phyloP scores from a whole-genome alignment of 1,140 invertebrate species.

The Maconellicoccus hirsutus region DNA sequence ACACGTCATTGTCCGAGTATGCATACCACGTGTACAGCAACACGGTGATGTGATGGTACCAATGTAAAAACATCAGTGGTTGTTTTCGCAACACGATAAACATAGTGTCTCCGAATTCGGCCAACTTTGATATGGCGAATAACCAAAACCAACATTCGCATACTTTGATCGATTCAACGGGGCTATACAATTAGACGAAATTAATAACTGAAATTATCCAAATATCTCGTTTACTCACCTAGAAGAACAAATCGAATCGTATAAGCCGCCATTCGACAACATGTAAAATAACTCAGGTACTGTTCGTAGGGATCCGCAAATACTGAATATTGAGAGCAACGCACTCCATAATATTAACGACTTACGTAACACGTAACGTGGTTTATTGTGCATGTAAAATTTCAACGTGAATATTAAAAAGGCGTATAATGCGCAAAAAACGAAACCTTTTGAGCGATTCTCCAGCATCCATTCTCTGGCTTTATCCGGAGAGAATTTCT shows the following conservation, averaged over 20 bases:
- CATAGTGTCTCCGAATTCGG: constrained; percentile 89
- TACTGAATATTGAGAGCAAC: background rate
- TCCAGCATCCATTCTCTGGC: constrained; percentile 86
- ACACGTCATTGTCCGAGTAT: constrained; percentile 89
- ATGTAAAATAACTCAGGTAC: constrained; percentile 46
- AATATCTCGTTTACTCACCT: constrained; percentile 44
- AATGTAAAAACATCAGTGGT: constrained; percentile 94
- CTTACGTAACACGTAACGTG: constrained; percentile 72
- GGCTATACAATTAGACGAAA: too few relatives aligned
- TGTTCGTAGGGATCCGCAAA: background rate
- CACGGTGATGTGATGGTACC: constrained; percentile 83
- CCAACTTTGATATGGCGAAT: constrained; percentile 88
- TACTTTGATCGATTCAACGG: constrained; percentile 74
- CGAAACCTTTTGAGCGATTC: constrained; percentile 88
- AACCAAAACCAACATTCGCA: constrained; percentile 93
- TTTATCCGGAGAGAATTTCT: constrained; percentile 74
- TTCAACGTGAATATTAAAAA: constrained; percentile 85
- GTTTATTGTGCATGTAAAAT: constrained; percentile 79
- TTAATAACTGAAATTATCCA: too few relatives aligned
- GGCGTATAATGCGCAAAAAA: constrained; percentile 83
- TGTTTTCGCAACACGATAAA: constrained; percentile 95
- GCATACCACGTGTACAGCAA: constrained; percentile 95
- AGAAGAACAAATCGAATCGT: constrained; percentile 86
- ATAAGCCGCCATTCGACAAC: constrained; percentile 72
- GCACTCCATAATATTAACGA: constrained; percentile 43